A percentile compares a stretch with the other conserved stretches of the same genome.
Evolutionary conservation across 2,888 invertebrate genomes (phyloP).

Genomic region (Dyspetes luteomarginatus): DNA sequence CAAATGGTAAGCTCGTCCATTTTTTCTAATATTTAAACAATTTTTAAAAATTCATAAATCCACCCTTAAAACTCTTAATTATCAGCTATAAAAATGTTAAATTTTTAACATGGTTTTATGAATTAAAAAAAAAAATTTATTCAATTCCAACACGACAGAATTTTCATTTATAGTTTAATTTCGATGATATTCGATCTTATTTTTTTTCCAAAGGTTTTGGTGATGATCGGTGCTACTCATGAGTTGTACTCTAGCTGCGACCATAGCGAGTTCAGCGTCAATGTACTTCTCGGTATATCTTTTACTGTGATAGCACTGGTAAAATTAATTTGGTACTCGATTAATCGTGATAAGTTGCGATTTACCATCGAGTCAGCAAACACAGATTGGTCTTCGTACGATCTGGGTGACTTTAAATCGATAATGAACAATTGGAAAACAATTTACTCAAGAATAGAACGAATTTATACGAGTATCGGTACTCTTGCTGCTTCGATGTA

Average conservation of each 20-base stretch:
- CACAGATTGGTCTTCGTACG: conserved; percentile 66
- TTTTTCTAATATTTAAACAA: too few relatives aligned
- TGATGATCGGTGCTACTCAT: conserved; percentile 47
- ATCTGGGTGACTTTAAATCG: conserved; percentile 40
- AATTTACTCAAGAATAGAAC: conserved; percentile 23
- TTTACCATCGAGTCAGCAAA: conserved; percentile 59
- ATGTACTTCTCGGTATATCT: conserved; percentile 60
- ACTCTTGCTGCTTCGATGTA: not conserved
- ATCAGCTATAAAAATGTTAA: too few relatives aligned
- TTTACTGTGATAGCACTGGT: conserved; percentile 63
- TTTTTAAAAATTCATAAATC: not conserved
- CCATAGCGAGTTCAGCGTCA: conserved; percentile 62
- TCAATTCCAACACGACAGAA: too few relatives aligned
- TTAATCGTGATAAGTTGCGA: conserved; percentile 65
- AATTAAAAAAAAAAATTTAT: too few relatives aligned
- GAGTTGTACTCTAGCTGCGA: conserved; percentile 67
- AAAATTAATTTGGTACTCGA: conserved; percentile 65
- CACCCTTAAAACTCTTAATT: too few relatives aligned
- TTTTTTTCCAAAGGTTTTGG: conserved; percentile 37
- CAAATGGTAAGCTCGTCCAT: conserved; percentile 45
- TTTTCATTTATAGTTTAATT: too few relatives aligned
- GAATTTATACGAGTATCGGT: not conserved
- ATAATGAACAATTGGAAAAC: conserved; percentile 65
- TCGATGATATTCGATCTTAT: not conserved
- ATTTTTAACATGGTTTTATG: too few relatives aligned